Base-by-base conservation (phyloP, 2,888 invertebrate species). In the Spodoptera exigua region DNA sequence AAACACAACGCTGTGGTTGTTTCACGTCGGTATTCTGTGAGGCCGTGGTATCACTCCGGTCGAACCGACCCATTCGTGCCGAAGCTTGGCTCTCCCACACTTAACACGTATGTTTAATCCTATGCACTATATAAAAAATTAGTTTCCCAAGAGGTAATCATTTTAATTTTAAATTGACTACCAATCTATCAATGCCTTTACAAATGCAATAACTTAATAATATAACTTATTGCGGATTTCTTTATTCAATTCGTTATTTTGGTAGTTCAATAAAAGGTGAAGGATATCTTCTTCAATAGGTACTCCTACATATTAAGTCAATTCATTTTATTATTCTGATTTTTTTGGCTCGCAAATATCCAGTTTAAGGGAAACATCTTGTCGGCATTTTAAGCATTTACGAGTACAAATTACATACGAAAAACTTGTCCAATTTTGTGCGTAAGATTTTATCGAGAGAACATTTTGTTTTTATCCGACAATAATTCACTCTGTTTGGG, bases 381-480 rank as follows among this genome's bases (percentile, higher is more conserved):
- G 11, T 35, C 16, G n/a, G 27, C 37, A 49, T 49, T 39, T 27
- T 49, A 17, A 10, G 32, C 49, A 34, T 37, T 40, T n/a, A 49
- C 32, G 12, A 34, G 16, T 46, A 49, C 16, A n/a, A 39, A 40
- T 49, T 11, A 40, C 47, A 36, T 21, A 21, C 21, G 44, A 27
- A 47, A 4, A 47, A 49, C 39, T 40, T 10, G 40, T 40, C 32
- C 40, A 13, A 35, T 17, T 16, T 9, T n/a, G 17, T 10, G 39
- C 32, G 18, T 32, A 40, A 49, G 49, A 49, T 40, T 16, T 17
- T 18, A 49, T 49, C 49, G 5, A 40, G 49, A 17, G 32, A 37
- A 49, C 49, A 17, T 40, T 49, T 49, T 49, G 14, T 49, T 49
- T 39, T 27, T 17, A 10, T 16, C 16, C 4, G 9, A 39, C 48